A percentile compares a stretch with the other conserved stretches of the same genome.
Evolutionary conservation across 1,140 invertebrate species (phyloP).

Genomic region (Scaptomyza hsui): DNA sequence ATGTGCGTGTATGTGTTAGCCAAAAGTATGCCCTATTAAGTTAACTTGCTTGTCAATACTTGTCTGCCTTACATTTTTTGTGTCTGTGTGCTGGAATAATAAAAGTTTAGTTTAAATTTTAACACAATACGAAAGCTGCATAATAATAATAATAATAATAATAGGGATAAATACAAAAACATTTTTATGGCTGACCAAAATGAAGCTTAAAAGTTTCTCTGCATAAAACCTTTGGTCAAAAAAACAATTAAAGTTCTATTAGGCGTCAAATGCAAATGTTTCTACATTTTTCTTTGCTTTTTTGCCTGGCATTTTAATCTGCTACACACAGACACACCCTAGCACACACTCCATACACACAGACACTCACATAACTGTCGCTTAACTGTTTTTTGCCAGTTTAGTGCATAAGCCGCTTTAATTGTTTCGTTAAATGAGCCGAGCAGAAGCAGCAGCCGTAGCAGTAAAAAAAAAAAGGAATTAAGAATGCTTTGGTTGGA

Average conservation of each 20-base stretch:
- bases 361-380: conserved; percentile 25
- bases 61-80: conserved; percentile 7
- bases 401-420: conserved; percentile 74
- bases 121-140: conserved; percentile 3
- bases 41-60: conserved; percentile 15
- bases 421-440: conserved; percentile 80
- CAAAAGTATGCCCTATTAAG: not conserved
- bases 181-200: not conserved
- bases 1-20: not conserved
- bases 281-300: conserved; percentile 15
- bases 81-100: conserved; percentile 2
- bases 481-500: not conserved
- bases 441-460: conserved; percentile 27
- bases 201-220: conserved; percentile 12
- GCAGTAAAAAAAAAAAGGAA: conserved; percentile 19
- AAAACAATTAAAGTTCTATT: conserved; percentile 80
- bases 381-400: conserved; percentile 44
- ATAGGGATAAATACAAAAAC: no score
- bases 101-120: no score
- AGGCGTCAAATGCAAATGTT: conserved; percentile 76
- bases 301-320: conserved; percentile 27
- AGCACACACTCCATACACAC: conserved; percentile 19
- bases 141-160: no score
- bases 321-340: conserved; percentile 11
- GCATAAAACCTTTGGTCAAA: conserved; percentile 52